Evolutionary conservation across 2,888 invertebrate genomes (phyloP), one percentile per base, ranked within the genome.

Genomic region (Amblyjoppa proteus): DNA sequence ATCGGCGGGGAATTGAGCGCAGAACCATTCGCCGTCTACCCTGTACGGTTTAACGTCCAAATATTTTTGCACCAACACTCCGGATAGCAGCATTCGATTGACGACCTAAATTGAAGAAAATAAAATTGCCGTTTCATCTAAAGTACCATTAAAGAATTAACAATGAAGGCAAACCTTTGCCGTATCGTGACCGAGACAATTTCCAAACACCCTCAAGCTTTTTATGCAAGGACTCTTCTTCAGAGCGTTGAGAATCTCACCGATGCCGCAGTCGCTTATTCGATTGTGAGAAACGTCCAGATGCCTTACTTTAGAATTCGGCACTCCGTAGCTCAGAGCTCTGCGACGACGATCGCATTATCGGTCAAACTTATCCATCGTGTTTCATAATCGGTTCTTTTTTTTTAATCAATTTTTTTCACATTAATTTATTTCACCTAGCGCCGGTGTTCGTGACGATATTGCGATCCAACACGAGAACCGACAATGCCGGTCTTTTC

Each of bases 221-320:
- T 94, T 88, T 81, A 95, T 87, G 61, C 88, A 89, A 82, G 95
- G 94, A 0, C 94, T 94, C 89, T 96, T 96, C 88, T 96, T 96
- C 1, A 96, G 87, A 0, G 95, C 94, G 86, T 95, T 95, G 64
- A 96, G 92, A 66, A 96, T 89, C 83, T 95, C 95, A 0, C 95
- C 88, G 45, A 96, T 90, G 13, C 96, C 96, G 38, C 84, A 86
- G 84, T 96, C 95, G 1, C 93, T 94, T 68, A 96, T 94, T 89
- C 94, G 94, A 88, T 96, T 96, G 64, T 95, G 89, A 0, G 95
- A 94, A 3, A 96, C 93, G 87, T 96, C 96, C 31, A 96, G 91
- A 0, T 95, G 94, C 64, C 95, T 92, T 9, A 96, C 91, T 93
- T 95, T 95, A 0, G 96, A 96, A 89, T 92, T 95, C 1, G 96